Base-by-base conservation (phyloP, 2,113 vertebrate species). In the Pachypanchax playfairii region DNA sequence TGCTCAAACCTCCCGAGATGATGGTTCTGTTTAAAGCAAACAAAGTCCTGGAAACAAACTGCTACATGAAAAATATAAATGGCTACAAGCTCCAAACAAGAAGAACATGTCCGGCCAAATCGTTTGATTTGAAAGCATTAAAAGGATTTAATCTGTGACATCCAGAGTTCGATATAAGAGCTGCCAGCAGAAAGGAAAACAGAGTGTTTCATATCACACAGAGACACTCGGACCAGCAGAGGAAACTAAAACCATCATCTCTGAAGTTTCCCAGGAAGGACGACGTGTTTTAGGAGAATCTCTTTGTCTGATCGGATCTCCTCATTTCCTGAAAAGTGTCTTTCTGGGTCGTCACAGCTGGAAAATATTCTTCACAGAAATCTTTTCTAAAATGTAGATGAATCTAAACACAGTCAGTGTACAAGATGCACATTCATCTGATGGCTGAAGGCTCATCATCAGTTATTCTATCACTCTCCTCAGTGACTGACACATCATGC, bases 1-100 rank as follows among this genome's bases (percentile, higher is more conserved):
- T 70, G 51, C 39, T 4, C 14, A 48, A 77, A 82, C 51, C 10
- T 6, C 18, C 36, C 0, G 21, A 80, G 78, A 83, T 73, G 63
- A 73, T 48, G 54, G 60, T 56, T 38, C 39, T 26, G 65, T 63
- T 78, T 82, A 47, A 77, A 57, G 48, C 71, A 84, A 77, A 75
- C 48, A 72, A 74, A 80, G 63, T 13, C 2, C 55, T 51, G 54
- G 64, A 62, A 68, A 67, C 58, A 56, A 80, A 81, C 84, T 72
- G 10, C 55, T 31, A 52, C 68, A 60, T 65, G 55, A 26, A 50
- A 54, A 66, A 63, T 48, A 46, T 56, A 61, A 43, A 73, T 39
- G 59, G 53, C 38, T 36, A 22, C 7, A 25, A 67, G 49, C 38
- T 43, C 38, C n/a, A 35, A 25, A 81, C 56, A 42, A 58, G 69